These are phyloP conservation scores for Griposia aprilina DNA, from an alignment of 2,888 invertebrate genomes.

Conservation along the genomic window DNA sequence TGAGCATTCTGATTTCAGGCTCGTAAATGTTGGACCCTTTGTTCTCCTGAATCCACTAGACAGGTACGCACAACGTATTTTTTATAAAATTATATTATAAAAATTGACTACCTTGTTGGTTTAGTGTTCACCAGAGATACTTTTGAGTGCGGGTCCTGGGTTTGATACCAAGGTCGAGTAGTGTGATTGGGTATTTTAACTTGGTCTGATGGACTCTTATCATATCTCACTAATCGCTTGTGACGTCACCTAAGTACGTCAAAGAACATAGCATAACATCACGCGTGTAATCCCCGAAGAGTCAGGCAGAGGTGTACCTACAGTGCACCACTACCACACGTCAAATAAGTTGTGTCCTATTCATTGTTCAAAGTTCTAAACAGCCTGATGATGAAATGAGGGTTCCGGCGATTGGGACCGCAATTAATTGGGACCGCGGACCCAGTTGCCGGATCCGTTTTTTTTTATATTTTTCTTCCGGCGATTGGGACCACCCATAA, in stretches of 20 bases:
- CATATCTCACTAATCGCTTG: neutral
- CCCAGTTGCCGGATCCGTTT: no score
- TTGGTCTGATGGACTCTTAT: neutral
- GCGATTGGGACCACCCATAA: no score
- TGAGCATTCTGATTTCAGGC: slow-evolving; percentile 47
- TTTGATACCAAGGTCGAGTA: neutral
- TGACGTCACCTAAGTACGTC: neutral
- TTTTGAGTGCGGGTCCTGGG: neutral
- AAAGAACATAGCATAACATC: no score
- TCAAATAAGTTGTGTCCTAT: no score
- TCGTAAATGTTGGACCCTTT: slow-evolving; percentile 44
- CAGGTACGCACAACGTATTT: slow-evolving; percentile 5
- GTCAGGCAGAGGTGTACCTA: no score
- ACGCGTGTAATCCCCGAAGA: no score
- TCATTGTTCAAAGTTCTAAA: no score
- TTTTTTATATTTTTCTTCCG: no score
- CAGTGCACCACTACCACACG: no score
- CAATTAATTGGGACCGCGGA: no score
- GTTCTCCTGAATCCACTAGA: slow-evolving; percentile 40
- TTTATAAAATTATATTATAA: slow-evolving; percentile 21
- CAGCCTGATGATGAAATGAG: no score
- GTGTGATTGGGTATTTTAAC: neutral
- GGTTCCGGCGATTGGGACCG: no score
- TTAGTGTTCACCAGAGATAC: neutral
- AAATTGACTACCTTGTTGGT: neutral